Percentiles rank a stretch among this genome's conserved stretches.
phyloP scores from a whole-genome alignment of 2,113 vertebrate genomes.

The Thryonomys swinderianus region DNA sequence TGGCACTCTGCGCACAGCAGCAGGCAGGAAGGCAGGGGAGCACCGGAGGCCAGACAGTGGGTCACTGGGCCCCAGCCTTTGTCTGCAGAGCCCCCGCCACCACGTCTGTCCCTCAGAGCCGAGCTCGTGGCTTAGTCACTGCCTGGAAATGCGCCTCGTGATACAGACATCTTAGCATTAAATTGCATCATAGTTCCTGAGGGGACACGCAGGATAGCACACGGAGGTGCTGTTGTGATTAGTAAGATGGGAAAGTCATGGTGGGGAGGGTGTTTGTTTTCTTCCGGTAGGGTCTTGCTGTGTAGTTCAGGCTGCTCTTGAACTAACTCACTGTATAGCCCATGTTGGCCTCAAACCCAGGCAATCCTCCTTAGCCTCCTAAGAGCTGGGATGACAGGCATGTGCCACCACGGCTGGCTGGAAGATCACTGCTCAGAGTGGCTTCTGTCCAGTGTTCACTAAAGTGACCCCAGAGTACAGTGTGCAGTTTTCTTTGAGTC shows the following conservation, averaged over 20 bases:
- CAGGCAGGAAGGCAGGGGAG: not conserved
- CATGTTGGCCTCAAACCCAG: no score
- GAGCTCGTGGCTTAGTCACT: not conserved
- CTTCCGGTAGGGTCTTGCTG: no score
- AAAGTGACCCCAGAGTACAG: not conserved
- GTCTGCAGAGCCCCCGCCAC: not conserved
- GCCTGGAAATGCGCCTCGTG: not conserved
- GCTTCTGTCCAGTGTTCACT: not conserved
- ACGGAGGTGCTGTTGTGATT: not conserved
- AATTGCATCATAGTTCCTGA: not conserved
- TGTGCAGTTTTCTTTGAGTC: not conserved
- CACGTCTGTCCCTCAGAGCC: not conserved
- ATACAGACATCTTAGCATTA: not conserved
- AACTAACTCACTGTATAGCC: no score
- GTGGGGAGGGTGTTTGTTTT: no score
- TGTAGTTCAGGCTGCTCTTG: no score
- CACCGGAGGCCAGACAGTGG: fast-evolving
- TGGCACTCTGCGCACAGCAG: not conserved
- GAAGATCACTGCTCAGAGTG: not conserved
- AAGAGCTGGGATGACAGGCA: no score
- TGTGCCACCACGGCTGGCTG: no score
- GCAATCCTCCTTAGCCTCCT: no score
- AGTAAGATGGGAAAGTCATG: not conserved
- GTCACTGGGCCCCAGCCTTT: no score
- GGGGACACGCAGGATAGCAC: not conserved